Evolutionary conservation across 2,113 vertebrate genomes (phyloP).

Genomic region (Boleophthalmus pectinirostris): DNA sequence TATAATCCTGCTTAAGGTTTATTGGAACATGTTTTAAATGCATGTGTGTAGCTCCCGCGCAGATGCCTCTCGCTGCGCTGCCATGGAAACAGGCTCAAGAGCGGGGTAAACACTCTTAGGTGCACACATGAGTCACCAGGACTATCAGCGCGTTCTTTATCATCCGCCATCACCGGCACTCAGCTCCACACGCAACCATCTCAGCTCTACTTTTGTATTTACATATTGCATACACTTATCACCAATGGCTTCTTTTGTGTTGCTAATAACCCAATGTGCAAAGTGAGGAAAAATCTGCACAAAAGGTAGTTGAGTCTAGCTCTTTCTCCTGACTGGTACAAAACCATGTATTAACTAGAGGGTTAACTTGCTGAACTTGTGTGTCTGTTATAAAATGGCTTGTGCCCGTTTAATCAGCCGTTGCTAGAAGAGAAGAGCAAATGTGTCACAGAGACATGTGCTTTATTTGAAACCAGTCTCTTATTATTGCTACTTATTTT

Average conservation of each 20-base stretch:
- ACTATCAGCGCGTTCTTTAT: slow-evolving; percentile 14
- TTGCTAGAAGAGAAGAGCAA: no score
- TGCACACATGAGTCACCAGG: slow-evolving; percentile 18
- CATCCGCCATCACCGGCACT: not conserved
- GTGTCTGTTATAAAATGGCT: no score
- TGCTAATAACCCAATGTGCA: not conserved
- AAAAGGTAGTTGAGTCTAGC: not conserved
- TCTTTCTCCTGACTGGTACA: not conserved
- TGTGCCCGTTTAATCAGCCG: no score
- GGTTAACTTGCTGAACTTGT: no score
- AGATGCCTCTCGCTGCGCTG: slow-evolving; percentile 8
- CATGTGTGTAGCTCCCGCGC: not conserved
- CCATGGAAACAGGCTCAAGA: slow-evolving; percentile 31
- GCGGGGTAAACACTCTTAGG: slow-evolving; percentile 15
- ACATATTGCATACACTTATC: not conserved
- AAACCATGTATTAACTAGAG: no score
- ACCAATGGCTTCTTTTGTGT: not conserved
- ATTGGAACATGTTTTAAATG: slow-evolving; percentile 22
- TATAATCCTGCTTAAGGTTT: slow-evolving; percentile 32
- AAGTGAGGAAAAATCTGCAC: not conserved
- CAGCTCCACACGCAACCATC: not conserved
- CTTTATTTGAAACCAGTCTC: no score
- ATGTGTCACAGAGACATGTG: no score
- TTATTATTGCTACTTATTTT: no score
- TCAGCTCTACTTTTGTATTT: not conserved